phyloP scores from a whole-genome alignment of 2,888 invertebrate species.

The Mimumesa dahlbomi region DNA sequence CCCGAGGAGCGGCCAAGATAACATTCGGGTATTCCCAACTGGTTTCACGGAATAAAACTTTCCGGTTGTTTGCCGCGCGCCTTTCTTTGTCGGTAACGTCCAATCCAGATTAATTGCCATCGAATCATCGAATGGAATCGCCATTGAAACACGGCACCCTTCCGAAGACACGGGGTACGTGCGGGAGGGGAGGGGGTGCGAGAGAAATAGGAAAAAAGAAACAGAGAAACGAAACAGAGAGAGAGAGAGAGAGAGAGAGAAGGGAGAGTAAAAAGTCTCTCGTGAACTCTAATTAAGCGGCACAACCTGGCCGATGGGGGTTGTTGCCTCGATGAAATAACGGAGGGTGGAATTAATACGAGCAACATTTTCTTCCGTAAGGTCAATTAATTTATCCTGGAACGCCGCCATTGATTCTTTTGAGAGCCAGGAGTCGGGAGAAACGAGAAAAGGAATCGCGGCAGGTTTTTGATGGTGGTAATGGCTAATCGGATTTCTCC shows the following conservation, averaged over 20 bases:
- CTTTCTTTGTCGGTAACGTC: slow-evolving; percentile 51
- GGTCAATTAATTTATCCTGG: slow-evolving; percentile 56
- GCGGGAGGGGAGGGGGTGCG: too few relatives aligned
- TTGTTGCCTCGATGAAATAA: slow-evolving; percentile 24
- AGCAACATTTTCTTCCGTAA: slow-evolving; percentile 45
- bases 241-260: slow-evolving; percentile 19
- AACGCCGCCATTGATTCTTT: not conserved
- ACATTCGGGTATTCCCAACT: slow-evolving; percentile 45
- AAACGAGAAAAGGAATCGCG: slow-evolving; percentile 2
- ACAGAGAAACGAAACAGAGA: slow-evolving; percentile 11
- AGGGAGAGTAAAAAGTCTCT: slow-evolving; percentile 30
- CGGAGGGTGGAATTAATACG: slow-evolving; percentile 52
- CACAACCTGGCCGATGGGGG: slow-evolving; percentile 11
- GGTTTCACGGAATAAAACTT: slow-evolving; percentile 46
- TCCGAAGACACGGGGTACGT: too few relatives aligned
- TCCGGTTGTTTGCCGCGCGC: slow-evolving; percentile 31
- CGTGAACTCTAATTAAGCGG: slow-evolving; percentile 56
- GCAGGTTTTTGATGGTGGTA: slow-evolving; percentile 10
- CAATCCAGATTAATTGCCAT: slow-evolving; percentile 62
- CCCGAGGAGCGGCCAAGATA: slow-evolving; percentile 40
- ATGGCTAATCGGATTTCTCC: slow-evolving; percentile 61
- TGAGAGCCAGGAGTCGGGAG: not conserved
- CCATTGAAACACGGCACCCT: slow-evolving; percentile 46
- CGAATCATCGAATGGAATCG: slow-evolving; percentile 60
- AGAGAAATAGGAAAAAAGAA: too few relatives aligned